phyloP scores from a whole-genome alignment of 37 sponge, comb jelly and placozoan species.

The Dysidea cf. avara region DNA sequence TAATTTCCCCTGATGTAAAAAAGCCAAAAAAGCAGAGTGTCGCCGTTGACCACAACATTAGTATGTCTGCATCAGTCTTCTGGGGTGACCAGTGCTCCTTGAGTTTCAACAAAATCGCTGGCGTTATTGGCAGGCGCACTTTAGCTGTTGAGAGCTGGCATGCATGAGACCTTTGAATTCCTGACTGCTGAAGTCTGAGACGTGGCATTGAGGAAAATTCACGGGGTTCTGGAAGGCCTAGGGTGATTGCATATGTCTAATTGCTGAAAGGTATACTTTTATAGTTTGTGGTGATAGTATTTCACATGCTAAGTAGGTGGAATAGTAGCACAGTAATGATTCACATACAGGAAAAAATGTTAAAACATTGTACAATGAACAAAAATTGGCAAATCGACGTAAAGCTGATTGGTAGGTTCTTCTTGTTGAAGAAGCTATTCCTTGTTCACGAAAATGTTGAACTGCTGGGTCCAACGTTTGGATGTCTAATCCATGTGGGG shows the following conservation, averaged over 20 bases:
- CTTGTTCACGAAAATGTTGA: constrained; percentile 11
- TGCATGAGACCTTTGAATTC: background rate
- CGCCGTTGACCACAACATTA: constrained; percentile 1
- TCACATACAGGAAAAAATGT: constrained; percentile 31
- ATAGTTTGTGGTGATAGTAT: constrained; percentile 8
- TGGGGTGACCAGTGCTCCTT: background rate
- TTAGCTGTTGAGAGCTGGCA: background rate
- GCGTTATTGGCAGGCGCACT: constrained; percentile 36
- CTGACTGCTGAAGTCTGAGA: constrained; percentile 15
- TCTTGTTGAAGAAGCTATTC: constrained; percentile 42
- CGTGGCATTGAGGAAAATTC: constrained; percentile 11
- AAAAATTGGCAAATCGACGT: constrained; percentile 6
- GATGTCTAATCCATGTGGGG: constrained; percentile 31
- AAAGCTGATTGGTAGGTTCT: constrained; percentile 9
- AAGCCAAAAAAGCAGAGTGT: constrained; percentile 20
- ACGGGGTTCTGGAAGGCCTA: constrained; percentile 11
- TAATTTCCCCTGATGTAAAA: constrained; percentile 11
- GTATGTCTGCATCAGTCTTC: background rate
- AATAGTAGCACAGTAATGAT: constrained; percentile 7
- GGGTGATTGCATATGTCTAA: constrained; percentile 31
- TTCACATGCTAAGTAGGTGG: constrained; percentile 1
- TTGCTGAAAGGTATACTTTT: constrained; percentile 38
- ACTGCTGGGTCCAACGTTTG: constrained; percentile 29
- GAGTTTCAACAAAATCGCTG: background rate
- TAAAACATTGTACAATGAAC: background rate